A percentile compares a stretch with the other conserved stretches of the same genome.
phyloP scores from a whole-genome alignment of 2,888 invertebrate genomes.

The Ypsolopha sequella region DNA sequence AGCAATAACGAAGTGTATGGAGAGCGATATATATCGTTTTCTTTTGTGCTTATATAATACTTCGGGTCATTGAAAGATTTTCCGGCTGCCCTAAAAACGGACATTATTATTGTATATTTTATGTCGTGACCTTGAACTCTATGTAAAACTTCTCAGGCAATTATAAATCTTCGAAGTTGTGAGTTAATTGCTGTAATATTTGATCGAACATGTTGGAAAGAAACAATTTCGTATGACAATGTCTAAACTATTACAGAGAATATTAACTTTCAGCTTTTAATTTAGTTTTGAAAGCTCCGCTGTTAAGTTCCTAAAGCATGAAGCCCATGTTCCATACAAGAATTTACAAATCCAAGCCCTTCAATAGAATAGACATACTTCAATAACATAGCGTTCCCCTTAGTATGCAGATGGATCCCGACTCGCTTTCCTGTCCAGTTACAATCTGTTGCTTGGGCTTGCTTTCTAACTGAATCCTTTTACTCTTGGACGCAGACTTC shows the following conservation, averaged over 20 bases:
- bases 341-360: slow-evolving; percentile 25
- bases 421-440: slow-evolving; percentile 47
- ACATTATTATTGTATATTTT: not conserved
- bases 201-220: not conserved
- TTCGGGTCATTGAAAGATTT: too few relatives aligned
- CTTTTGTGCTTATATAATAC: too few relatives aligned
- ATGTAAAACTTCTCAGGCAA: not conserved
- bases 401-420: slow-evolving; percentile 43
- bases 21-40: too few relatives aligned
- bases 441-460: slow-evolving; percentile 64
- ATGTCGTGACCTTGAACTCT: not conserved
- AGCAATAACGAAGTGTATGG: too few relatives aligned
- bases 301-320: slow-evolving; percentile 59
- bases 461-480: slow-evolving; percentile 50
- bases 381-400: slow-evolving; percentile 38
- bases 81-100: too few relatives aligned
- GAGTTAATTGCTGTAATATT: not conserved
- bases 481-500: slow-evolving; percentile 33
- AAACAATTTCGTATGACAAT: not conserved
- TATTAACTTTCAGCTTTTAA: slow-evolving; percentile 58
- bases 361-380: slow-evolving; percentile 42
- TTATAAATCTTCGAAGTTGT: not conserved
- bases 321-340: slow-evolving; percentile 43
- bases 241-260: not conserved
- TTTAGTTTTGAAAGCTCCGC: slow-evolving; percentile 22